Percentiles rank a stretch among this genome's conserved stretches.
phyloP scores from a whole-genome alignment of 2,888 invertebrate genomes.

The Conistra vaccinii region DNA sequence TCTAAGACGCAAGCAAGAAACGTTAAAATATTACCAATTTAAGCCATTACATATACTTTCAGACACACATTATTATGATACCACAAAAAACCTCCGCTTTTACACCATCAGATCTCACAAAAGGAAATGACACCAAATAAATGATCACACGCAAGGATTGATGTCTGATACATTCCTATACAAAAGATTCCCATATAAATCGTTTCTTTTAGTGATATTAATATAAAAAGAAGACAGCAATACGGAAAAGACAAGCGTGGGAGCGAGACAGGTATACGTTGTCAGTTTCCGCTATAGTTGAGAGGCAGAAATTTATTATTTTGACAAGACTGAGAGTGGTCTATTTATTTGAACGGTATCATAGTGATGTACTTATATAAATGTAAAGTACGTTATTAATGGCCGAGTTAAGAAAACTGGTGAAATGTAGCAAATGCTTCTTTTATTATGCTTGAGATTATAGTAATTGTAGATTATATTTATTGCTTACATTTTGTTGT shows the following conservation, averaged over 20 bases:
- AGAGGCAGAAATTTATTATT: slow-evolving; percentile 66
- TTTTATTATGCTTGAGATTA: slow-evolving; percentile 41
- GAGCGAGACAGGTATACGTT: slow-evolving; percentile 43
- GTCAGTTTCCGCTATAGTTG: slow-evolving; percentile 49
- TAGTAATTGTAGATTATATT: slow-evolving; percentile 9
- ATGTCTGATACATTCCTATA: slow-evolving; percentile 59
- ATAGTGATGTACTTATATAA: slow-evolving; percentile 57
- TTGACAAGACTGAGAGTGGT: slow-evolving; percentile 69
- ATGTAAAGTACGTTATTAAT: slow-evolving; percentile 64
- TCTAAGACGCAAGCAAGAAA: slow-evolving; percentile 2
- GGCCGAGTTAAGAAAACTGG: slow-evolving; percentile 38
- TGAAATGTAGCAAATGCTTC: slow-evolving; percentile 33
- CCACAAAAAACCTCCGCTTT: slow-evolving; percentile 46
- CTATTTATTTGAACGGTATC: slow-evolving; percentile 65
- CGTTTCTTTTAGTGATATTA: slow-evolving; percentile 60
- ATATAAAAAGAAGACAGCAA: slow-evolving; percentile 46
- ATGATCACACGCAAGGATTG: slow-evolving; percentile 60
- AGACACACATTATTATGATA: slow-evolving; percentile 2
- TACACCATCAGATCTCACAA: slow-evolving; percentile 55
- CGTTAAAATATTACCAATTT: slow-evolving; percentile 32
- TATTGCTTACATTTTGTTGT: slow-evolving; percentile 1
- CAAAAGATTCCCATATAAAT: slow-evolving; percentile 60
- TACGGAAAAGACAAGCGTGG: slow-evolving; percentile 12
- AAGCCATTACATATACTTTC: slow-evolving; percentile 12
- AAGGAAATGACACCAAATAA: slow-evolving; percentile 47